Conservation (phyloP, 2,113 vertebrate species). For the Catharus minimus region DNA sequence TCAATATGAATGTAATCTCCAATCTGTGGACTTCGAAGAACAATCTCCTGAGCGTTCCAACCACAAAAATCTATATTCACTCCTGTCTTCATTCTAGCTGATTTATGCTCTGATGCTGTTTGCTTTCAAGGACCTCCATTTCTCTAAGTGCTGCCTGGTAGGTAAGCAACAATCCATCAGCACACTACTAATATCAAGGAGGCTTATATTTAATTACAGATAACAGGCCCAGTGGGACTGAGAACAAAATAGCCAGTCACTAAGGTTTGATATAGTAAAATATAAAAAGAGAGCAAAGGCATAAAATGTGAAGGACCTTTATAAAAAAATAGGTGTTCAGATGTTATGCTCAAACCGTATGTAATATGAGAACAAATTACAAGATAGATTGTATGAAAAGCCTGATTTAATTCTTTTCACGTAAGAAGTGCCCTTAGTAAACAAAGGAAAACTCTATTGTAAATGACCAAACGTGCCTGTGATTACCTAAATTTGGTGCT, state of each 20-base stretch:
- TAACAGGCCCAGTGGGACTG: constrained; percentile 36
- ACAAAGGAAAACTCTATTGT: background rate
- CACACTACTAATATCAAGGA: constrained; percentile 31
- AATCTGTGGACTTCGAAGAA: constrained; percentile 66
- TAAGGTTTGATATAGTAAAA: constrained; percentile 33
- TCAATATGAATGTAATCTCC: constrained; percentile 63
- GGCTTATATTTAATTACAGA: constrained; percentile 68
- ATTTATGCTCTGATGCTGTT: constrained; percentile 66
- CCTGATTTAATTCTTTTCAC: background rate
- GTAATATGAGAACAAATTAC: background rate
- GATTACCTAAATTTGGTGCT: background rate
- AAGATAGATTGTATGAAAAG: background rate
- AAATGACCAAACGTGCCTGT: background rate
- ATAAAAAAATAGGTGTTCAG: background rate
- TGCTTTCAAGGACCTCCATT: constrained; percentile 63
- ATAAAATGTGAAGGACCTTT: background rate
- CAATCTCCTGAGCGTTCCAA: constrained; percentile 60
- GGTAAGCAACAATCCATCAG: constrained; percentile 62
- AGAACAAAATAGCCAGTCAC: constrained; percentile 38
- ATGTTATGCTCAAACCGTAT: background rate
- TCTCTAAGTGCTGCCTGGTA: constrained; percentile 62
- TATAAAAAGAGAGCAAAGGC: background rate
- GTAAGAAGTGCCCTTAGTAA: background rate
- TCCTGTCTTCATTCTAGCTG: constrained; percentile 51
- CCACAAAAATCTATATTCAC: constrained; percentile 65